These are phyloP conservation scores for Anthopleura xanthogrammica DNA, from an alignment of 92 coral and sea anemone genomes.

Conservation along the genomic window DNA sequence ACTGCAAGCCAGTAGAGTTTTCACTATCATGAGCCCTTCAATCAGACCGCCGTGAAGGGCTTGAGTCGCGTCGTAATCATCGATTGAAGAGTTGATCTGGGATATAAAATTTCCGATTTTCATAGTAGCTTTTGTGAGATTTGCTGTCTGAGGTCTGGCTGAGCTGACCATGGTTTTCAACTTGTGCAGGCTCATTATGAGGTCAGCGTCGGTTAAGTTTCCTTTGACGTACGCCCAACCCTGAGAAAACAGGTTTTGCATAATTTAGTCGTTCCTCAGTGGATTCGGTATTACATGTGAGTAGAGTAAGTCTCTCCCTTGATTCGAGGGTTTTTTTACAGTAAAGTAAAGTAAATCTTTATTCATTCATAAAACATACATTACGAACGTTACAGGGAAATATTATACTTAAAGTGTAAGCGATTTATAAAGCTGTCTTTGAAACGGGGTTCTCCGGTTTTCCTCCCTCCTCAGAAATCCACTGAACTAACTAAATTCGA, in stretches of 20 bases:
- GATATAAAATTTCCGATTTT: not conserved
- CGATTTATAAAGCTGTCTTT: too few relatives aligned
- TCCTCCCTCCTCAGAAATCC: too few relatives aligned
- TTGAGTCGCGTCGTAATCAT: not conserved
- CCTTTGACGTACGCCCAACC: slow-evolving; percentile 18
- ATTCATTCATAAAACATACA: too few relatives aligned
- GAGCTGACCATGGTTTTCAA: not conserved
- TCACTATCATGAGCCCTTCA: slow-evolving; percentile 8
- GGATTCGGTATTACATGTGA: not conserved
- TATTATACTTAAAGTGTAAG: too few relatives aligned
- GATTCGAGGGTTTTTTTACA: too few relatives aligned
- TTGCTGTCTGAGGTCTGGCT: slow-evolving; percentile 11
- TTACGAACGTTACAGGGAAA: too few relatives aligned
- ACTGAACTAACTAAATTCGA: too few relatives aligned
- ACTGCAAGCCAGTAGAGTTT: not conserved
- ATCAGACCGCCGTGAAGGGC: not conserved
- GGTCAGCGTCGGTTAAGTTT: slow-evolving; percentile 9
- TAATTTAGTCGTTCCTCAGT: not conserved
- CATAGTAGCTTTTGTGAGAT: not conserved
- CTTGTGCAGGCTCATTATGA: not conserved
- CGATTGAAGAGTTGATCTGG: not conserved
- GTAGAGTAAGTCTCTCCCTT: too few relatives aligned
- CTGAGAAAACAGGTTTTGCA: not conserved
- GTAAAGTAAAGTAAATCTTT: too few relatives aligned
- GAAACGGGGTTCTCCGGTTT: too few relatives aligned